Conservation (phyloP, 2,113 vertebrate species). For the Cavia aperea region DNA sequence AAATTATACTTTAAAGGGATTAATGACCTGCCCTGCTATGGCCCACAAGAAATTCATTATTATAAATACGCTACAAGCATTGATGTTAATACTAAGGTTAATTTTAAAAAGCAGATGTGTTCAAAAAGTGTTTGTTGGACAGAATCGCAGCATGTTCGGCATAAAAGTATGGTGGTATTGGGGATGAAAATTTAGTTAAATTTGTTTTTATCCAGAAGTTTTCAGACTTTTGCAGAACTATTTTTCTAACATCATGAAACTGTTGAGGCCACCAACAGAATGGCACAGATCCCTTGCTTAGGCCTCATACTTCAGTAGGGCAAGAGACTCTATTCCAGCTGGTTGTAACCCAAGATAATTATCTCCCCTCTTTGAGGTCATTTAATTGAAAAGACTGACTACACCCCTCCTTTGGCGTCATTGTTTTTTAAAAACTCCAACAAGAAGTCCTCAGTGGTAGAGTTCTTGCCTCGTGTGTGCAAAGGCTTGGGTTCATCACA, state of each 20-base stretch:
- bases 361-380: neutral
- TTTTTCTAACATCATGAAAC: neutral
- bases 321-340: neutral
- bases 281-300: neutral
- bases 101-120: conserved; percentile 56
- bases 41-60: conserved; percentile 70
- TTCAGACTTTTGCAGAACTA: neutral
- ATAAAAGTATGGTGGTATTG: conserved; percentile 27
- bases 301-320: neutral
- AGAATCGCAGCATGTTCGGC: neutral
- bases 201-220: conserved; percentile 34
- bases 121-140: neutral
- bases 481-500: neutral
- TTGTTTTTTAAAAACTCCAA: neutral
- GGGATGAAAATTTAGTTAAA: conserved; percentile 47
- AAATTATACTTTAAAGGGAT: conserved; percentile 77
- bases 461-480: neutral
- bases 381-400: neutral
- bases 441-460: neutral
- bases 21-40: conserved; percentile 72
- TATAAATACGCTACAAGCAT: conserved; percentile 68
- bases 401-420: neutral
- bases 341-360: neutral
- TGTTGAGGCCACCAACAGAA: neutral
- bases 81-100: conserved; percentile 66